Percentiles rank a stretch among this genome's conserved stretches.
phyloP scores from a whole-genome alignment of 1,140 invertebrate species.

The Kradibia gibbosae region DNA sequence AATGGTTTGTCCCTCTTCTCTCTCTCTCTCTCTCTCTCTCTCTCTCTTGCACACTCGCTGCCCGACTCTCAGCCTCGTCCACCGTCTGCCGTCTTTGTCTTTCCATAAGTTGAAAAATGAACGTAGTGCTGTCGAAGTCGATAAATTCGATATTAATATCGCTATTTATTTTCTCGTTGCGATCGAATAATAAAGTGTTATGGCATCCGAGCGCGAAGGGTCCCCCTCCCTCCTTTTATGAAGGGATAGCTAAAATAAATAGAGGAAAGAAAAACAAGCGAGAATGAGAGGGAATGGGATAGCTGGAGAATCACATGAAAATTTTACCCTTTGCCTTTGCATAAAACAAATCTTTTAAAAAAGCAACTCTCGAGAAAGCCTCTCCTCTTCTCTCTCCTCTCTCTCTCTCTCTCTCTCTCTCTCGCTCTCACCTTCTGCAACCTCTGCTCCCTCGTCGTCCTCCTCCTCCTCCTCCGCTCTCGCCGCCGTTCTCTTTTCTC shows the following conservation, averaged over 20 bases:
- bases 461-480: too few species aligned
- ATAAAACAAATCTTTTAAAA: constrained; percentile 61
- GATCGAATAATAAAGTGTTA: constrained; percentile 43
- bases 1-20: constrained; percentile 7
- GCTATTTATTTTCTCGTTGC: constrained; percentile 43
- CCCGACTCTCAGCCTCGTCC: background rate
- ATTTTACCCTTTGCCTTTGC: constrained; percentile 53
- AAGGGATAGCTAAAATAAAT: constrained; percentile 8
- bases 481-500: constrained; percentile 17
- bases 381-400: constrained; percentile 30
- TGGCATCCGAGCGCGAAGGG: background rate
- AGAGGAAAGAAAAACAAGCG: background rate
- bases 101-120: background rate
- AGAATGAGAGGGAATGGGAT: background rate
- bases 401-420: constrained; percentile 42
- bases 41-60: background rate
- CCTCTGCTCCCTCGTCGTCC: too few species aligned
- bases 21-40: constrained; percentile 2
- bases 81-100: background rate
- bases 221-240: background rate
- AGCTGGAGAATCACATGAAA: constrained; percentile 27
- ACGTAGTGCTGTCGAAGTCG: constrained; percentile 42
- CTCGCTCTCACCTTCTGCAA: constrained; percentile 11
- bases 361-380: constrained; percentile 16
- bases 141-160: constrained; percentile 53